Evolutionary conservation across 2,888 invertebrate genomes (phyloP).

Genomic region (Athripsodes cinereus): DNA sequence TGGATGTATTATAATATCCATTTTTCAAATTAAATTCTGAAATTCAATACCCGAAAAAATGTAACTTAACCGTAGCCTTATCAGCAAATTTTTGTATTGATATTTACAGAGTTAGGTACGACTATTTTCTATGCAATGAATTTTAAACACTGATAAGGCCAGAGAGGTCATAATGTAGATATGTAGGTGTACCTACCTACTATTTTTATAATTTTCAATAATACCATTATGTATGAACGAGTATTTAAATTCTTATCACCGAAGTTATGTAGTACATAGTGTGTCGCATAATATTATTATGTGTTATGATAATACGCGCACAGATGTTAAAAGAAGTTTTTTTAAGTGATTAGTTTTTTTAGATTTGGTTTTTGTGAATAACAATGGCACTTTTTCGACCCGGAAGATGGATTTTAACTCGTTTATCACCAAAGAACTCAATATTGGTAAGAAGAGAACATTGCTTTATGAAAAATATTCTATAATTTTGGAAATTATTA

Average conservation of each 20-base stretch:
- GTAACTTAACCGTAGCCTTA: background rate
- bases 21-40: no score
- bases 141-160: background rate
- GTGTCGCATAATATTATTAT: no score
- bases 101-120: no score
- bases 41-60: no score
- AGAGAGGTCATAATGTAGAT: background rate
- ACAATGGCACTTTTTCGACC: conserved; percentile 10
- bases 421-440: conserved; percentile 8
- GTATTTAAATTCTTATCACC: no score
- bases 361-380: background rate
- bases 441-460: conserved; percentile 12
- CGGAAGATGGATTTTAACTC: background rate
- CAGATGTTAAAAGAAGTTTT: background rate
- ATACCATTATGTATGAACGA: background rate
- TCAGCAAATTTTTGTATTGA: background rate
- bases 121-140: background rate
- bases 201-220: background rate
- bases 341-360: background rate
- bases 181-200: background rate
- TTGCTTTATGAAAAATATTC: background rate
- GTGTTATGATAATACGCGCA: no score
- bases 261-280: no score
- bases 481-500: background rate
- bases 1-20: no score